phyloP scores from a whole-genome alignment of 2,888 invertebrate species.

The Troides oblongomaculatus region DNA sequence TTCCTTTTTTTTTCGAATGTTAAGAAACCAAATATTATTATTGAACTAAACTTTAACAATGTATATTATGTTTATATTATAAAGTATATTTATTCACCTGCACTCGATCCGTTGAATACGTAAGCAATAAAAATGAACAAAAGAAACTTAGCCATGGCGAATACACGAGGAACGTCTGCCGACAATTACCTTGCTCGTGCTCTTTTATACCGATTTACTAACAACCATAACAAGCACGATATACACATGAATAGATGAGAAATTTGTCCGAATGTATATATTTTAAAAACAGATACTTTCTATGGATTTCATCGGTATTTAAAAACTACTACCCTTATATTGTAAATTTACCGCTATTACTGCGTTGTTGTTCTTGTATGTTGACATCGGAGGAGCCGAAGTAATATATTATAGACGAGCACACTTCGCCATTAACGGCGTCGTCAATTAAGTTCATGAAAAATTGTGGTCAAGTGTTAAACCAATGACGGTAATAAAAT shows the following conservation, averaged over 20 bases:
- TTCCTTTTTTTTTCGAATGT: not conserved
- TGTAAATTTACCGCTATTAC: too few species aligned
- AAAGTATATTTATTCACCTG: conserved; percentile 26
- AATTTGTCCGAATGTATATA: not conserved
- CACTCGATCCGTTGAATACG: conserved; percentile 8
- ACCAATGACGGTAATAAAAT: too few species aligned
- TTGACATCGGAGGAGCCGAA: not conserved
- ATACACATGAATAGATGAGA: not conserved
- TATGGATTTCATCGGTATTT: not conserved
- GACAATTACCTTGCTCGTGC: conserved; percentile 16
- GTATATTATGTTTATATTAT: not conserved
- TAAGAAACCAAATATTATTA: not conserved
- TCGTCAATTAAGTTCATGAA: too few species aligned
- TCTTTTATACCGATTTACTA: conserved; percentile 21
- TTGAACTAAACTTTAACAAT: not conserved
- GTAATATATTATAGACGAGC: not conserved
- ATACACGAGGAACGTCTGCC: conserved; percentile 17
- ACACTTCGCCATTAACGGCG: too few species aligned
- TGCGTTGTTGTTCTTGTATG: too few species aligned
- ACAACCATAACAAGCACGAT: conserved; percentile 4
- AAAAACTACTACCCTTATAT: too few species aligned
- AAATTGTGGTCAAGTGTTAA: too few species aligned
- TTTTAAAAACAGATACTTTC: not conserved
- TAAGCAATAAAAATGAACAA: conserved; percentile 6
- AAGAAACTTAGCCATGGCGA: conserved; percentile 25